A percentile compares a stretch with the other conserved stretches of the same genome.
phyloP scores from a whole-genome alignment of 1,140 invertebrate genomes.

The Lasioglossum baleicum region DNA sequence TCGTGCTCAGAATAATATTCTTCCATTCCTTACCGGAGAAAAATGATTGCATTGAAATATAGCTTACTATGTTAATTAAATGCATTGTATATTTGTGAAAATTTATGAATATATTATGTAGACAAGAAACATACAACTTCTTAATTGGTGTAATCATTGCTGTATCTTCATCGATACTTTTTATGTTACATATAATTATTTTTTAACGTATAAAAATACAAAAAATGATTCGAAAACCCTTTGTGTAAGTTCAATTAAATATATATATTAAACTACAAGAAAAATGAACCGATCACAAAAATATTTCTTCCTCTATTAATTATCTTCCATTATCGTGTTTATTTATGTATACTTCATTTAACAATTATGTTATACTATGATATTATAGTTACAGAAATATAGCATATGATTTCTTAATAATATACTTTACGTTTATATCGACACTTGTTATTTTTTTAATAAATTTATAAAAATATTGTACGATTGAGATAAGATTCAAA shows the following conservation, averaged over 20 bases:
- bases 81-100: conserved; percentile 46
- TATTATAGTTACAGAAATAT: conserved; percentile 3
- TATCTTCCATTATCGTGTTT: neutral
- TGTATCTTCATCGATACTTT: conserved; percentile 23
- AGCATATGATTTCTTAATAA: neutral
- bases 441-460: conserved; percentile 4
- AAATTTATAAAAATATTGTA: conserved; percentile 1
- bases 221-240: neutral
- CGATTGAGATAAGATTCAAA: neutral
- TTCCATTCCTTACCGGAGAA: conserved; percentile 34
- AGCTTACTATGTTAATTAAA: conserved; percentile 35
- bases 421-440: conserved; percentile 5
- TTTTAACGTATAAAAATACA: conserved; percentile 20
- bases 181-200: conserved; percentile 7
- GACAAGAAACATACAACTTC: conserved; percentile 23
- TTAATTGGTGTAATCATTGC: conserved; percentile 16
- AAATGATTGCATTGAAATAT: conserved; percentile 27
- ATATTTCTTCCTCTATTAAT: neutral
- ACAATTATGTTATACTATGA: conserved; percentile 10
- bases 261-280: neutral
- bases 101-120: conserved; percentile 47
- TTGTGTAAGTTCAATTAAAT: neutral
- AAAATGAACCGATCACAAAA: neutral
- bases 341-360: neutral
- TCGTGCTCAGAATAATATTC: conserved; percentile 31